Evolutionary conservation across 2,113 vertebrate species (phyloP).

Genomic region (Periophthalmodon schlosseri): DNA sequence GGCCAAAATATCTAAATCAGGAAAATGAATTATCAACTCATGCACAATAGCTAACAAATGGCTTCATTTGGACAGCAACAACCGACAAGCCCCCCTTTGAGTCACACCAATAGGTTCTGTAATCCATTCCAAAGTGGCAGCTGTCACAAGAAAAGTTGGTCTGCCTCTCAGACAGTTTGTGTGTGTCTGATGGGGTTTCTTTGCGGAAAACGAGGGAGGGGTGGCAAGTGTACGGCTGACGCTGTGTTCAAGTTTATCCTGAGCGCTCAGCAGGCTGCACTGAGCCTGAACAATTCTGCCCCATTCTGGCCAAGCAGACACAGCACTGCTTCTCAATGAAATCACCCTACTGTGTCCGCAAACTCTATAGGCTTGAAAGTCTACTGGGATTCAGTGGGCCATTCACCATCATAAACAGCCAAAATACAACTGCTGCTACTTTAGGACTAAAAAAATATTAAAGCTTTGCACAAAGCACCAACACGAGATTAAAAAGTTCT

Average conservation of each 20-base stretch:
- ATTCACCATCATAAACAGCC: slow-evolving; percentile 39
- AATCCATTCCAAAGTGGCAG: slow-evolving; percentile 79
- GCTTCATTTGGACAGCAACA: slow-evolving; percentile 67
- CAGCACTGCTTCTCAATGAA: slow-evolving; percentile 67
- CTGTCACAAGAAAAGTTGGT: slow-evolving; percentile 78
- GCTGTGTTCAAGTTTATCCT: slow-evolving; percentile 61
- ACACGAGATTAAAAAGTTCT: neutral
- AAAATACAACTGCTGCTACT: slow-evolving; percentile 20
- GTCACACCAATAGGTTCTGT: slow-evolving; percentile 69
- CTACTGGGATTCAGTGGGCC: slow-evolving; percentile 54
- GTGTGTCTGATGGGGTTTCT: slow-evolving; percentile 66
- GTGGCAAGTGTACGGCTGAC: slow-evolving; percentile 68
- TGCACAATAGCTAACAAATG: slow-evolving; percentile 67
- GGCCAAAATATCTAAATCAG: slow-evolving; percentile 46
- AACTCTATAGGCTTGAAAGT: slow-evolving; percentile 57
- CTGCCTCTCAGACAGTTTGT: slow-evolving; percentile 67
- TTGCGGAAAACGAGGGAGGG: slow-evolving; percentile 61
- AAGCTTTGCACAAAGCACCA: neutral
- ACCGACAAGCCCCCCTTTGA: slow-evolving; percentile 67
- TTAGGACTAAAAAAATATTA: neutral
- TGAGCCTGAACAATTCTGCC: slow-evolving; percentile 75
- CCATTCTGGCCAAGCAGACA: slow-evolving; percentile 57
- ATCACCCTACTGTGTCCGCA: slow-evolving; percentile 71
- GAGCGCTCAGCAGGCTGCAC: slow-evolving; percentile 71
- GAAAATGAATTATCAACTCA: slow-evolving; percentile 45